phyloP scores from a whole-genome alignment of 2,797 vertebrate species.

The Xiphophorus birchmanni region DNA sequence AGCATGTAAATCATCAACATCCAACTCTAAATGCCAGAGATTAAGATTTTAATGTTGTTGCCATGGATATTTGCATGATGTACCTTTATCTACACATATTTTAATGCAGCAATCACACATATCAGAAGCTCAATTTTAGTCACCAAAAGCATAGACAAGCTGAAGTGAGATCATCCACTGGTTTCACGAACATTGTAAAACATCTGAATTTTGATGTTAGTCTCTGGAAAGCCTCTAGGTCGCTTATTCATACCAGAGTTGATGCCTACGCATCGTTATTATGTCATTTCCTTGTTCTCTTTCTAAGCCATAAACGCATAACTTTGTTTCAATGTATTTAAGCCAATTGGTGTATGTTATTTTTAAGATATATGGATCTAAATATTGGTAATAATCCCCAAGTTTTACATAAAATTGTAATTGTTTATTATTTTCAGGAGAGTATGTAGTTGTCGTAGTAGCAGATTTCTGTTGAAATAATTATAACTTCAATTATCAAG shows the following conservation, averaged over 20 bases:
- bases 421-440: not conserved
- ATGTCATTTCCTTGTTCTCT: not conserved
- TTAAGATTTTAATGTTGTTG: constrained; percentile 5
- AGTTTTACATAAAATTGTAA: not conserved
- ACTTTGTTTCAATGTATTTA: not conserved
- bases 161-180: not conserved
- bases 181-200: not conserved
- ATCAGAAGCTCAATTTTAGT: not conserved
- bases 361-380: not conserved
- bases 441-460: not conserved
- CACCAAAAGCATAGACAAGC: not conserved
- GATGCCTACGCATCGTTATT: not conserved
- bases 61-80: constrained; percentile 5
- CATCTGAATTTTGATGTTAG: not conserved
- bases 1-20: constrained; percentile 33
- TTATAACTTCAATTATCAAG: not conserved
- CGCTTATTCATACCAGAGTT: not conserved
- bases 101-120: not conserved
- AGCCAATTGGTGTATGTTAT: not conserved
- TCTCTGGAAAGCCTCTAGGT: not conserved
- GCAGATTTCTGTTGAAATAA: not conserved
- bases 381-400: not conserved
- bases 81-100: not conserved
- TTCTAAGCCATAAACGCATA: not conserved
- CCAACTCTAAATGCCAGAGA: constrained; percentile 2